phyloP scores from a whole-genome alignment of 2,888 invertebrate species.

The Drosophila putrida region DNA sequence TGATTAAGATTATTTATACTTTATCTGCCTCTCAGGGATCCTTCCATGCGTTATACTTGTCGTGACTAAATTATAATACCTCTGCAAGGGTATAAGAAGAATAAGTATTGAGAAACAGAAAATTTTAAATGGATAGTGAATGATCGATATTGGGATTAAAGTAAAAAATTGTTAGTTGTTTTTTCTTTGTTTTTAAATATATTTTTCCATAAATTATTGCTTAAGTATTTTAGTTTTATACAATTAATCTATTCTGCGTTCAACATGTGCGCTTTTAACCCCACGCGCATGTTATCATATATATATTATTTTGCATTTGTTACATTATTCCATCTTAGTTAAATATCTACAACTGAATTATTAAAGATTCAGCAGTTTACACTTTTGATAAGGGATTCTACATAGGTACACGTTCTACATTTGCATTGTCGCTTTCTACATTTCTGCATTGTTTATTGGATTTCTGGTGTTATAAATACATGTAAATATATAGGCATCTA shows the following conservation, averaged over 20 bases:
- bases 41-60: too few relatives aligned
- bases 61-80: too few relatives aligned
- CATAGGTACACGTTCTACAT: conserved; percentile 53
- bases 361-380: conserved; percentile 16
- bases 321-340: conserved; percentile 22
- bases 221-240: conserved; percentile 72
- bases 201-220: conserved; percentile 72
- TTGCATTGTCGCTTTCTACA: conserved; percentile 21
- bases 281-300: conserved; percentile 31
- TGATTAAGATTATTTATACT: too few relatives aligned
- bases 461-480: conserved; percentile 30
- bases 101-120: background rate
- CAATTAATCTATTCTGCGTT: conserved; percentile 67
- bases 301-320: conserved; percentile 25
- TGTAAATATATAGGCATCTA: conserved; percentile 30
- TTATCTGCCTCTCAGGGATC: too few relatives aligned
- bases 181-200: conserved; percentile 39
- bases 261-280: conserved; percentile 42
- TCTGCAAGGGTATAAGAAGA: too few relatives aligned
- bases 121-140: background rate
- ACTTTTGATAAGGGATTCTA: conserved; percentile 34
- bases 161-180: background rate
- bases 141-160: background rate
- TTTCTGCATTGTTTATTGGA: conserved; percentile 25
- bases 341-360: conserved; percentile 59